Evolutionary conservation across 2,888 invertebrate genomes (phyloP).

Genomic region (Andrena marginata): DNA sequence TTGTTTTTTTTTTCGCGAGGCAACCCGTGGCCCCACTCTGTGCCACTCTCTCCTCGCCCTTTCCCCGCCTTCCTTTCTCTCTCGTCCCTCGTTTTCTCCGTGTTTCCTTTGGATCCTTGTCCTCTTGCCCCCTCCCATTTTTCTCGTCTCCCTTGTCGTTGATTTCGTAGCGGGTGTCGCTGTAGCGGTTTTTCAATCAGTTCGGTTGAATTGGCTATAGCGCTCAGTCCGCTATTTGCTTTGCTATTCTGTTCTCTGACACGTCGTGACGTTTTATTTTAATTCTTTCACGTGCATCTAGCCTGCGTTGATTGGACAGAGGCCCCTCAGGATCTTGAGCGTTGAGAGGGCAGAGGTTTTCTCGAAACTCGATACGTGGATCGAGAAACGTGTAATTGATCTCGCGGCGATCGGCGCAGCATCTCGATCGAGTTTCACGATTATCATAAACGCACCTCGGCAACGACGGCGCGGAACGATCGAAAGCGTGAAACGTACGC

Average conservation of each 20-base stretch:
- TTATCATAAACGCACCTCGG: slow-evolving; percentile 37
- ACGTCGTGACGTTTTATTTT: too few species aligned
- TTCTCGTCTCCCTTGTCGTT: background rate
- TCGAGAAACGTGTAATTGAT: too few species aligned
- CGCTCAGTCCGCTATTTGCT: too few species aligned
- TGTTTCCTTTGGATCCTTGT: background rate
- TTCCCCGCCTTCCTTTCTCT: background rate
- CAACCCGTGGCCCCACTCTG: background rate
- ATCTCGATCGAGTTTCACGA: background rate
- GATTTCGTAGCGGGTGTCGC: too few species aligned
- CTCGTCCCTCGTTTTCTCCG: background rate
- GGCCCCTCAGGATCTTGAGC: too few species aligned
- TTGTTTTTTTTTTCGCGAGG: slow-evolving; percentile 45
- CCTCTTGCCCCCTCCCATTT: background rate
- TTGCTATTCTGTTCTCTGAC: too few species aligned
- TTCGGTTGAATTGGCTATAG: too few species aligned
- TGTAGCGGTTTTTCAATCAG: too few species aligned
- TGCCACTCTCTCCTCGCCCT: background rate
- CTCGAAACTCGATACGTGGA: too few species aligned
- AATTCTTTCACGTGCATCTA: too few species aligned
- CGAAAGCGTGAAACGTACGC: slow-evolving; percentile 52
- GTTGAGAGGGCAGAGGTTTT: too few species aligned
- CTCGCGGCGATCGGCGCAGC: background rate
- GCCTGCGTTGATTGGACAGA: too few species aligned
- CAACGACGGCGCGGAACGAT: slow-evolving; percentile 39